phyloP scores from a whole-genome alignment of 2,113 vertebrate genomes.

The Podarcis muralis region DNA sequence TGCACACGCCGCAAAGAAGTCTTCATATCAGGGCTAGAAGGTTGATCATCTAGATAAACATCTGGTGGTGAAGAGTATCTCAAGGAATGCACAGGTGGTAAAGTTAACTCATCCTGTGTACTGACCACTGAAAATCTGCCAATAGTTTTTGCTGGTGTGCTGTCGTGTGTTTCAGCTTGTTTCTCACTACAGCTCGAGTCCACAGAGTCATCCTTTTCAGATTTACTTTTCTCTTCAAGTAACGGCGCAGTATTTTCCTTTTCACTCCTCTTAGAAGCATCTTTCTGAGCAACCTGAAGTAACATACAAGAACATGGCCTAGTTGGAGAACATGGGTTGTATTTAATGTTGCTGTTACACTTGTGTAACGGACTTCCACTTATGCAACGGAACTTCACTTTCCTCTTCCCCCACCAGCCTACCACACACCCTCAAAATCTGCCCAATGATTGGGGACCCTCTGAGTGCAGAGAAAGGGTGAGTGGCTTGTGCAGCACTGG shows the following conservation, averaged over 20 bases:
- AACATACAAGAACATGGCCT: not conserved
- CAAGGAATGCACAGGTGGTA: slow-evolving; percentile 79
- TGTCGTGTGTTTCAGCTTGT: slow-evolving; percentile 47
- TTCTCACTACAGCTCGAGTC: slow-evolving; percentile 48
- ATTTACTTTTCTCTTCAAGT: slow-evolving; percentile 34
- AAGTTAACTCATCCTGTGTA: slow-evolving; percentile 87
- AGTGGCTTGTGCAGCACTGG: too few relatives aligned
- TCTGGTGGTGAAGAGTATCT: slow-evolving; percentile 93
- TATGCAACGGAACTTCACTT: too few relatives aligned
- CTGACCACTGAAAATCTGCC: slow-evolving; percentile 94
- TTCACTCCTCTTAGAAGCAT: slow-evolving; percentile 49
- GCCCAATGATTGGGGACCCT: too few relatives aligned
- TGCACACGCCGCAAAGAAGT: slow-evolving; percentile 78
- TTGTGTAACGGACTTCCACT: too few relatives aligned
- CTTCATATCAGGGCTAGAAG: slow-evolving; percentile 78
- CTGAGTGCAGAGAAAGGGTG: too few relatives aligned
- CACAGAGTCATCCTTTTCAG: slow-evolving; percentile 29
- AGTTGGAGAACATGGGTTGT: not conserved
- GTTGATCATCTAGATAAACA: slow-evolving; percentile 89
- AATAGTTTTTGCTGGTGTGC: slow-evolving; percentile 83
- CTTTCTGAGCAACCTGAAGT: slow-evolving; percentile 63
- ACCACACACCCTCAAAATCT: too few relatives aligned
- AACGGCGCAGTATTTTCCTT: slow-evolving; percentile 73
- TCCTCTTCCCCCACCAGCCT: too few relatives aligned
- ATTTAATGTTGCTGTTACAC: too few relatives aligned